Conservation (phyloP, 2,888 invertebrate species). For the Meiosimyza decipiens region DNA sequence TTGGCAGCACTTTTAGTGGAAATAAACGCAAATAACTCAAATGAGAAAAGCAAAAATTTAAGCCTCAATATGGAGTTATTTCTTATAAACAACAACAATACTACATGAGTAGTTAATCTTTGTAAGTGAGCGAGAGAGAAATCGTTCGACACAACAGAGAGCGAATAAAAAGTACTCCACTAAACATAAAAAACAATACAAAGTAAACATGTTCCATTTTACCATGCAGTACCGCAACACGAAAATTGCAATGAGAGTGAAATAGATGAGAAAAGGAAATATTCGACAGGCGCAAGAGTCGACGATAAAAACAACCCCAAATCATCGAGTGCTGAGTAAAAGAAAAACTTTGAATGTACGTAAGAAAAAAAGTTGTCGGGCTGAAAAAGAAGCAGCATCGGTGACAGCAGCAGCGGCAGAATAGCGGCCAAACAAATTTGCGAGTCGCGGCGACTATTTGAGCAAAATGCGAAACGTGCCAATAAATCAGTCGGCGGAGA, state of each 20-base stretch:
- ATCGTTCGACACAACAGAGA: no score
- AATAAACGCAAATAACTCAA: no score
- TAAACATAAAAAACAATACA: neutral
- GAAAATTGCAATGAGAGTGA: no score
- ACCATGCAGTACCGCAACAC: neutral
- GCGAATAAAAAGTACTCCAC: conserved; percentile 34
- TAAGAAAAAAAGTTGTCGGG: conserved; percentile 22
- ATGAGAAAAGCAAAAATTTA: no score
- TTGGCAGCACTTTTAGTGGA: no score
- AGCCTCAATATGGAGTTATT: no score
- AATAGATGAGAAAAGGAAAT: no score
- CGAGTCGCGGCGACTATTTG: conserved; percentile 39
- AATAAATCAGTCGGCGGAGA: conserved; percentile 49
- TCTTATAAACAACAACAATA: no score
- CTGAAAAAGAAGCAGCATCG: conserved; percentile 35
- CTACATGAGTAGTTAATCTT: no score
- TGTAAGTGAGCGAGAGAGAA: neutral
- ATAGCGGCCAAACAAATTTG: conserved; percentile 7
- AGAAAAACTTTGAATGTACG: conserved; percentile 34
- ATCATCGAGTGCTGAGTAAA: conserved; percentile 50
- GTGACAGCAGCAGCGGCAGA: conserved; percentile 42
- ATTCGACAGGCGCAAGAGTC: conserved; percentile 33
- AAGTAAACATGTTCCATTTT: conserved; percentile 5
- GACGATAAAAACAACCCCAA: conserved; percentile 43
- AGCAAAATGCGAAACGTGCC: conserved; percentile 44